Evolutionary conservation across 1,140 invertebrate species (phyloP).

Genomic region (Callitettix versicolor): DNA sequence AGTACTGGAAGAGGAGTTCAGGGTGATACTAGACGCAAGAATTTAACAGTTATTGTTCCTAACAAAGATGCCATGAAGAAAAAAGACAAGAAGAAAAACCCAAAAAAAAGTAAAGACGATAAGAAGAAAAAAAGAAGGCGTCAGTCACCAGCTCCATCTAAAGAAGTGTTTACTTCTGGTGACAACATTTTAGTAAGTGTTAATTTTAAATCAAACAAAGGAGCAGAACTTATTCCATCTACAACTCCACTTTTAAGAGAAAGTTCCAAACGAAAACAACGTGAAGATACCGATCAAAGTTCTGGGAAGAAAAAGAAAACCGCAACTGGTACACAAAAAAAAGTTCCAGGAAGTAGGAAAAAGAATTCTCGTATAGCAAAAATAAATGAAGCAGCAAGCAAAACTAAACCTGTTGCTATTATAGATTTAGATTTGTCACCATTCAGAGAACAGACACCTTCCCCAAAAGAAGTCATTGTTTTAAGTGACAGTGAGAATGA

Average conservation of each 20-base stretch:
- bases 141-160: conserved; percentile 53
- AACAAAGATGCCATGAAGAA: conserved; percentile 41
- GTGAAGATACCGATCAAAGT: conserved; percentile 29
- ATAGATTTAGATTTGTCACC: conserved; percentile 78
- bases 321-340: conserved; percentile 28
- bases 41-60: conserved; percentile 40
- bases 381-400: conserved; percentile 20
- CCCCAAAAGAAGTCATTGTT: conserved; percentile 67
- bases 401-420: conserved; percentile 61
- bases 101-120: conserved; percentile 30
- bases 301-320: conserved; percentile 34
- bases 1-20: no score
- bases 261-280: conserved; percentile 33
- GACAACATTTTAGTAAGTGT: conserved; percentile 87
- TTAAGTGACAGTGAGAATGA: conserved; percentile 69
- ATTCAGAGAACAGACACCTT: conserved; percentile 64
- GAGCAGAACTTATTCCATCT: conserved; percentile 11
- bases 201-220: conserved; percentile 61
- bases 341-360: conserved; percentile 21
- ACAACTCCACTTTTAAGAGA: conserved; percentile 27
- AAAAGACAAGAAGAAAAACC: conserved; percentile 26
- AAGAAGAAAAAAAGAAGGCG: conserved; percentile 41
- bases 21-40: conserved; percentile 29
- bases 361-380: conserved; percentile 15
- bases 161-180: conserved; percentile 83